Percentiles rank a stretch among this genome's conserved stretches.
These are phyloP conservation scores for Saccopteryx bilineata DNA, from an alignment of 2,113 vertebrate species.

Conservation along the genomic window DNA sequence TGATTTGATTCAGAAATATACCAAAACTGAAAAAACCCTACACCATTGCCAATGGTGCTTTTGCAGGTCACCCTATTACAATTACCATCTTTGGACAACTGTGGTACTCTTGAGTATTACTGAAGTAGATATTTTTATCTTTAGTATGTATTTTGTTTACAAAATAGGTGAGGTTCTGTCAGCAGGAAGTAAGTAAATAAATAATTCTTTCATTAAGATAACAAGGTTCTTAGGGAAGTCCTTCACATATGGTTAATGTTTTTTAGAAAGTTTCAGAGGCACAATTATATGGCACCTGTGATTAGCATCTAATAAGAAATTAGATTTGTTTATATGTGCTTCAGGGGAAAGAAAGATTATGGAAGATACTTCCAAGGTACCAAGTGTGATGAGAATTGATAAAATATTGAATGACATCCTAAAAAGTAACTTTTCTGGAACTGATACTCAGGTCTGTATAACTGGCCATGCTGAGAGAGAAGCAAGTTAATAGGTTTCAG, in stretches of 20 bases:
- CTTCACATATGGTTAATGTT: conserved; percentile 78
- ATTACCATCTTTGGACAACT: background rate
- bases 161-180: background rate
- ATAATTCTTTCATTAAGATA: conserved; percentile 75
- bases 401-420: conserved; percentile 62
- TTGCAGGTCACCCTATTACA: background rate
- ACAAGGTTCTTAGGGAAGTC: conserved; percentile 69
- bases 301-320: conserved; percentile 74
- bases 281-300: conserved; percentile 61
- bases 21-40: background rate
- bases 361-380: conserved; percentile 60
- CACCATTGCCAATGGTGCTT: background rate
- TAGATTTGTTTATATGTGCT: conserved; percentile 70
- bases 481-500: conserved; percentile 70
- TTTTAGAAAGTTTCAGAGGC: conserved; percentile 70
- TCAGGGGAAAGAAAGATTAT: conserved; percentile 62
- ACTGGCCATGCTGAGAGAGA: conserved; percentile 51
- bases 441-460: conserved; percentile 54
- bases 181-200: conserved; percentile 57
- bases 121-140: background rate
- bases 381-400: conserved; percentile 61
- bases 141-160: conserved; percentile 53
- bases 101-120: conserved; percentile 1
- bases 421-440: conserved; percentile 69
- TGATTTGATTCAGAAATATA: conserved; percentile 14